A percentile compares a stretch with the other conserved stretches of the same genome.
These are phyloP conservation scores for Mareca strepera DNA, from an alignment of 2,797 vertebrate species.

Conservation along the genomic window DNA sequence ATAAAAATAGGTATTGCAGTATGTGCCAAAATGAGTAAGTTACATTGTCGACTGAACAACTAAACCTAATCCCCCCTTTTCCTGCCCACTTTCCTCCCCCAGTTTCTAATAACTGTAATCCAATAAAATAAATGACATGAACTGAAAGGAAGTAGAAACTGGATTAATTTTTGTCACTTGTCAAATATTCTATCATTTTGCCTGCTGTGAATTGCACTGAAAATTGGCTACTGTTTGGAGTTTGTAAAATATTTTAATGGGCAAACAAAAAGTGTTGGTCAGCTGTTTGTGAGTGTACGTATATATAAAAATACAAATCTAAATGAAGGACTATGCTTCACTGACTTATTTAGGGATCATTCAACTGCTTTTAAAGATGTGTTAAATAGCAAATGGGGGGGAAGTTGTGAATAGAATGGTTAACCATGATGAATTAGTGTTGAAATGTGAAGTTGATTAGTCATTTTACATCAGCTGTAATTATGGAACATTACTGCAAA, in stretches of 20 bases:
- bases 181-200: not conserved
- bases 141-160: slow-evolving; percentile 51
- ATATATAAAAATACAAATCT: not conserved
- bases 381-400: not conserved
- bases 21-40: slow-evolving; percentile 28
- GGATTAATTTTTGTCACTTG: slow-evolving; percentile 15
- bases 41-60: slow-evolving; percentile 2
- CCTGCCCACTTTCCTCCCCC: slow-evolving; percentile 52
- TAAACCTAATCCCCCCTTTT: slow-evolving; percentile 20
- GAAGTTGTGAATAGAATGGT: not conserved
- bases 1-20: slow-evolving; percentile 45
- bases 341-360: not conserved
- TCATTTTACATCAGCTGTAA: slow-evolving; percentile 42
- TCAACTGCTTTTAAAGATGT: not conserved
- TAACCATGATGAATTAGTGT: slow-evolving; percentile 1
- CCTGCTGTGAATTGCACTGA: not conserved
- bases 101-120: slow-evolving; percentile 55
- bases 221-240: not conserved
- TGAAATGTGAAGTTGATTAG: slow-evolving; percentile 38
- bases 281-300: accelerated
- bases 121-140: not conserved
- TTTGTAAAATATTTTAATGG: not conserved
- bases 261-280: not conserved
- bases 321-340: not conserved
- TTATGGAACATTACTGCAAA: not conserved